Evolutionary conservation across 1,140 invertebrate genomes (phyloP).

Genomic region (Drosophila oshimai): DNA sequence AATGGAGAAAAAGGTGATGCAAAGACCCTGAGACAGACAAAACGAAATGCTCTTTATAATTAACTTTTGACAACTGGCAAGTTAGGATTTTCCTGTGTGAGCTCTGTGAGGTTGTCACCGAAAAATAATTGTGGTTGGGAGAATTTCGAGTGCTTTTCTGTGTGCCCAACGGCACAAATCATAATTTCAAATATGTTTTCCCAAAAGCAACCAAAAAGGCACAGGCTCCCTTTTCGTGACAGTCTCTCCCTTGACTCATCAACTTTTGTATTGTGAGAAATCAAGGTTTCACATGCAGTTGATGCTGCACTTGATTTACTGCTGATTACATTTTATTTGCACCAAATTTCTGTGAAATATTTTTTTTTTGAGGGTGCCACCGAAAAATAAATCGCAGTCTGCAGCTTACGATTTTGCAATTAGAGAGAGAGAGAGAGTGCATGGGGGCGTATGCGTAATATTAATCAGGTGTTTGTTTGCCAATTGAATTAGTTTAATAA

Average conservation of each 20-base stretch:
- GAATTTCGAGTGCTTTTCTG: slow-evolving; percentile 30
- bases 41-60: slow-evolving; percentile 60
- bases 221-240: neutral
- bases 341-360: slow-evolving; percentile 38
- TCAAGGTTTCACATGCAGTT: slow-evolving; percentile 49
- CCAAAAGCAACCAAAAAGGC: slow-evolving; percentile 13
- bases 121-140: neutral
- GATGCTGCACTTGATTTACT: slow-evolving; percentile 69
- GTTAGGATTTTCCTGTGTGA: slow-evolving; percentile 36
- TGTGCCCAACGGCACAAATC: slow-evolving; percentile 70
- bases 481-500: slow-evolving; percentile 75
- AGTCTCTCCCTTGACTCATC: slow-evolving; percentile 15
- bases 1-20: slow-evolving; percentile 11
- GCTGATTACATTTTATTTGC: slow-evolving; percentile 72
- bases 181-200: slow-evolving; percentile 72
- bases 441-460: slow-evolving; percentile 28
- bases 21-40: slow-evolving; percentile 14
- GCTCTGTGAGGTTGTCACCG: slow-evolving; percentile 28
- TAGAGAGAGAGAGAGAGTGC: neutral
- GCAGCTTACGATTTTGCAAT: slow-evolving; percentile 24
- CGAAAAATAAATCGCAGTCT: slow-evolving; percentile 19
- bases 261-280: slow-evolving; percentile 37
- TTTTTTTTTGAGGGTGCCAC: slow-evolving; percentile 8
- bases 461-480: slow-evolving; percentile 59
- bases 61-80: slow-evolving; percentile 66